phyloP scores from a whole-genome alignment of 1,140 invertebrate genomes.

The Hestina assimilis region DNA sequence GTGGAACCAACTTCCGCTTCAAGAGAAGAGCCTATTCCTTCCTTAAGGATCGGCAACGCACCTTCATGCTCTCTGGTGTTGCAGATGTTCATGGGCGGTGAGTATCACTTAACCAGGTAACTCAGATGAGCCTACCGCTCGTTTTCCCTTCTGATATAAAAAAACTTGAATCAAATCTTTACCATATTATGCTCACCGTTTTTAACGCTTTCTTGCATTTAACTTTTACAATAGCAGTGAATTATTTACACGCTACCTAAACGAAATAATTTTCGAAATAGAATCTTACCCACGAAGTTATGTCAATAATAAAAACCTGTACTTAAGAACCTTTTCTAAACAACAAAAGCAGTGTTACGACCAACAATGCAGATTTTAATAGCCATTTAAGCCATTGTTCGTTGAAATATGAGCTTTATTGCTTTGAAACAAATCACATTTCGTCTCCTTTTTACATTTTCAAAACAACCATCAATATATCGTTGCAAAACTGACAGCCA shows the following conservation, averaged over 20 bases:
- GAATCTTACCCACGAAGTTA: not conserved
- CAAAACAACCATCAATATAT: not conserved
- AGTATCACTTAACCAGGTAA: too few species aligned
- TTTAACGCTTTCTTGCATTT: too few species aligned
- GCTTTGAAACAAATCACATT: slow-evolving; percentile 14
- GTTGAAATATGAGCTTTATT: slow-evolving; percentile 13
- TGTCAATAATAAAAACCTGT: slow-evolving; percentile 15
- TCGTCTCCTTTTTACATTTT: slow-evolving; percentile 8
- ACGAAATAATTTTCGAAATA: not conserved
- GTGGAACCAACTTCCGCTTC: too few species aligned
- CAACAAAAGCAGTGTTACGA: slow-evolving; percentile 9
- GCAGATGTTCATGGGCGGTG: too few species aligned
- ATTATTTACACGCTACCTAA: not conserved
- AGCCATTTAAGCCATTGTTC: slow-evolving; percentile 8
- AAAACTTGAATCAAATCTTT: not conserved
- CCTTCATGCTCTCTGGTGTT: too few species aligned
- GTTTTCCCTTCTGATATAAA: too few species aligned
- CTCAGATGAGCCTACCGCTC: too few species aligned
- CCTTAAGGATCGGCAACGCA: too few species aligned
- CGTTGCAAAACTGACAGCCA: not conserved
- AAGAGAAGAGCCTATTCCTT: too few species aligned
- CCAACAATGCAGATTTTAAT: slow-evolving; percentile 22
- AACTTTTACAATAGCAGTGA: too few species aligned
- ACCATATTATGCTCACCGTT: too few species aligned
- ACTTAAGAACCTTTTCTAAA: slow-evolving; percentile 9